These are phyloP conservation scores for Timema cristinae DNA, from an alignment of 2,888 invertebrate genomes.

Conservation along the genomic window DNA sequence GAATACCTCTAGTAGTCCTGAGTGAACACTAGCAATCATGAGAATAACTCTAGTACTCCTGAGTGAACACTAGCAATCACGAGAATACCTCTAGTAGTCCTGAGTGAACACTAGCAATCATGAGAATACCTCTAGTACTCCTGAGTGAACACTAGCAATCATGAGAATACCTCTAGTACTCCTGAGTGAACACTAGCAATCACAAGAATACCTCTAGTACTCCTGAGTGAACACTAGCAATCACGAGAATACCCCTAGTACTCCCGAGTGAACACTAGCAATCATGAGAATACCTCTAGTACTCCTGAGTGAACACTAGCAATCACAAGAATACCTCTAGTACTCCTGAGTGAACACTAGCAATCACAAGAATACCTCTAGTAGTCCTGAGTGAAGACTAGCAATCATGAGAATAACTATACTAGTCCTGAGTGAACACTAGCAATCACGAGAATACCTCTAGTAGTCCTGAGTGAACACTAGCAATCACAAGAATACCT, in stretches of 20 bases:
- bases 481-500: slow-evolving; percentile 43
- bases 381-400: not conserved
- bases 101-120: slow-evolving; percentile 33
- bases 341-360: not conserved
- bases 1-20: no score
- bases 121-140: no score
- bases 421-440: no score
- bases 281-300: no score
- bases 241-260: slow-evolving; percentile 42
- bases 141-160: not conserved
- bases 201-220: slow-evolving; percentile 42
- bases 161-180: no score
- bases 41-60: no score
- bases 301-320: not conserved
- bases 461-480: no score
- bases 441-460: slow-evolving; percentile 43
- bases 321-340: slow-evolving; percentile 42
- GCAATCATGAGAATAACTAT: no score
- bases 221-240: not conserved
- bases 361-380: slow-evolving; percentile 43
- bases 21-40: slow-evolving; percentile 33
- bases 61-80: slow-evolving; percentile 38
- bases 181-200: not conserved
- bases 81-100: no score
- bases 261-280: not conserved